Base-by-base conservation (phyloP, 2,113 vertebrate species). In the Phaetusa simplex region DNA sequence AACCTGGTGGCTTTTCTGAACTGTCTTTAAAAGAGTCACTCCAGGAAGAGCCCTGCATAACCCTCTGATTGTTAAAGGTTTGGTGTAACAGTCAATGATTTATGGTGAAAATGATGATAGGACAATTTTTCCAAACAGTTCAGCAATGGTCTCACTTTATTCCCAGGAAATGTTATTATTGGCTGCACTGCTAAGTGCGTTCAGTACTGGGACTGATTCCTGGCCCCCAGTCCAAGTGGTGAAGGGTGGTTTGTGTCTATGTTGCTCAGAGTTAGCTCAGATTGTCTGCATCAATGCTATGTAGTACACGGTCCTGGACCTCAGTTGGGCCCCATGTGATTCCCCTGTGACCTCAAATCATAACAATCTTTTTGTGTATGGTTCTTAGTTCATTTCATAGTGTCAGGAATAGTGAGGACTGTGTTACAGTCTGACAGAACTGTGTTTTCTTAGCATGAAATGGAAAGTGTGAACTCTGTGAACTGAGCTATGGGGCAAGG, bases 141-240 rank as follows among this genome's bases (percentile, higher is more conserved):
- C 86, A 88, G 89, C 55, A 82, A 40, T 29, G 42, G 81, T 66
- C 82, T 87, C 62, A 78, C 62, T 95, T 90, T 94, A 90, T 95
- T 95, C 82, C 38, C 85, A 86, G 50, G 59, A 93, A 96, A 93
- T 96, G 92, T 96, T 97, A 74, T 97, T 97, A 78, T 66, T 95
- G 96, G 96, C 96, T 77, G 27, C 58, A 42, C 29, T 62, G 93
- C 40, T 66, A 58, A 92, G 49, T 70, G 38, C 0, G 0, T 86
- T 89, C 86, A 80, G 23, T 58, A 81, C 67, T 43, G 43, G 83
- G 91, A 58, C 86, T 96, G 82, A 91, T 88, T 96, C 71, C 84
- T 96, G 93, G 92, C 84, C 82, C 53, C 40, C 24, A 18, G 71
- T 95, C 78, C 82, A 88, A 93, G 50, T 85, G 92, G 74, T 93